Base-by-base conservation (phyloP, 2,888 invertebrate genomes). In the Drosophila histrio region DNA sequence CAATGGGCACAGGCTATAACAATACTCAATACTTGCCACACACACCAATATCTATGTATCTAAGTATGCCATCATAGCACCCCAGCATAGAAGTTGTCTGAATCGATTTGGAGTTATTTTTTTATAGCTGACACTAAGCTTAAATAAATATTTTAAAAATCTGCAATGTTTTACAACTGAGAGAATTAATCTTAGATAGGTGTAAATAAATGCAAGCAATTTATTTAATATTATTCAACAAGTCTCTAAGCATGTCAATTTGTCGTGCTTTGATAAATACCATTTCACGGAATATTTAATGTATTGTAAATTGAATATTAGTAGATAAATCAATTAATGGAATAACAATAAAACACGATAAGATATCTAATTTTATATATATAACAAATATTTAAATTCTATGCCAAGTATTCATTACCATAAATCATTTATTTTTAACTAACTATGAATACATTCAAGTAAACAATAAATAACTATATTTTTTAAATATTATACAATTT, bases 31-130 rank as follows among this genome's bases (percentile, higher is more conserved):
- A 17, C n/a, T n/a, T n/a, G 11, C 34, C 24, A 24, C 49, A 49
- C 34, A 50, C 36, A 38, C 26, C 43, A 43, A 43, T 17, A n/a
- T n/a, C n/a, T n/a, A 21, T 38, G 24, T 32, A 44, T 28, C 44
- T 34, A 44, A 43, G 24, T 44, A 44, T 44, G 44, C 28, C 50
- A 52, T 38, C 50, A 38, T 38, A 26, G n/a, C 49, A 22, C 32
- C 34, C 49, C 49, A n/a, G n/a, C n/a, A 49, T 17, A 38, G 36
- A 52, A 38, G n/a, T 38, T 26, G 38, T 38, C 26, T 38, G 24
- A 50, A 36, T 24, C 36, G 4, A 17, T n/a, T 50, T 24, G 17
- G 26, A 50, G n/a, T 50, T 17, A n/a, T n/a, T n/a, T n/a, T n/a
- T n/a, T 11, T 15, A 26, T n/a, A 24, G 24, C 17, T 8, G 7